Conservation (phyloP, 2,113 vertebrate genomes). For the Psilopogon haemacephalus region DNA sequence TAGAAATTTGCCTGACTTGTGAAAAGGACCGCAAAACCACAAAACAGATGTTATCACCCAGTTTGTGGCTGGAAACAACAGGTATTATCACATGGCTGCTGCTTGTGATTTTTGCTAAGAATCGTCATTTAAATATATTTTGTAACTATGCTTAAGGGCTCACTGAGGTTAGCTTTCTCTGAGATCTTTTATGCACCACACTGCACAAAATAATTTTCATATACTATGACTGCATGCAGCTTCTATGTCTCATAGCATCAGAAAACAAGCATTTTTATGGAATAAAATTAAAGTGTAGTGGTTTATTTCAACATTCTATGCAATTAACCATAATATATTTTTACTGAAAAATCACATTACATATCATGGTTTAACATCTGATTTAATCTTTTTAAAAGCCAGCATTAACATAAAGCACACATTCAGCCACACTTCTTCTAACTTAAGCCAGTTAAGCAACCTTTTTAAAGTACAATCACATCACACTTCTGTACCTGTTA, state of each 20-base stretch:
- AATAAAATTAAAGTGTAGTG: not conserved
- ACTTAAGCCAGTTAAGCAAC: not conserved
- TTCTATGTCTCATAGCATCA: not conserved
- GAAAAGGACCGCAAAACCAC: not conserved
- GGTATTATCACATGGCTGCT: not conserved
- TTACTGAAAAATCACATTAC: not conserved
- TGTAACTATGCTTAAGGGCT: not conserved
- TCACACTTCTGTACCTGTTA: not conserved
- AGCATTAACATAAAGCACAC: not conserved
- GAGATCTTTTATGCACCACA: not conserved
- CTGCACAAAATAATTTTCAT: not conserved
- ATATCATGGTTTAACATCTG: not conserved
- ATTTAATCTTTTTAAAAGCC: not conserved
- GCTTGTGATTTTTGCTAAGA: slow-evolving; percentile 21
- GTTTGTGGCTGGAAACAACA: not conserved
- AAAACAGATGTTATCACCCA: not conserved
- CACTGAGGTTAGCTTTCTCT: not conserved
- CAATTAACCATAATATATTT: not conserved
- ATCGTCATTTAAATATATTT: not conserved
- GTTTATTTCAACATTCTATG: not conserved
- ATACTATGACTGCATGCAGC: not conserved
- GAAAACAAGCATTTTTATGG: not conserved
- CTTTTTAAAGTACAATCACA: not conserved
- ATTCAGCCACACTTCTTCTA: not conserved
- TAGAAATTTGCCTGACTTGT: not conserved